A percentile compares a stretch with the other conserved stretches of the same genome.
These are phyloP conservation scores for Pipa parva DNA, from an alignment of 2,113 vertebrate genomes.

Conservation along the genomic window DNA sequence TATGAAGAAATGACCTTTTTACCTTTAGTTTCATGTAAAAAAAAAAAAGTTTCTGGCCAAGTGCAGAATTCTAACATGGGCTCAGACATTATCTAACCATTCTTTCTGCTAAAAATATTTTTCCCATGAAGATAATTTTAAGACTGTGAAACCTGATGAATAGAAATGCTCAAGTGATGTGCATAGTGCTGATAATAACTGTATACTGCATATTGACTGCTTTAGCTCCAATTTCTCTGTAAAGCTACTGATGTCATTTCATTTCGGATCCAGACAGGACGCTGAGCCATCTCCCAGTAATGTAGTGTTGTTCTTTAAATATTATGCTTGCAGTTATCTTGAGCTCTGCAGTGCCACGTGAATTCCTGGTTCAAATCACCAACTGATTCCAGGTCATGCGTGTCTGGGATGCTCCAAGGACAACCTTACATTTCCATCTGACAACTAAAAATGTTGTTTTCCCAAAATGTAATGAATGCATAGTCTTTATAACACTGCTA, in stretches of 20 bases:
- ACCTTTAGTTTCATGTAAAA: too few species aligned
- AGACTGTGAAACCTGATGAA: conserved; percentile 35
- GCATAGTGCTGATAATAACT: conserved; percentile 21
- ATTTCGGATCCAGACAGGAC: conserved; percentile 19
- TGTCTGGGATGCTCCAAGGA: conserved; percentile 2
- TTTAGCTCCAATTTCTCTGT: conserved; percentile 25
- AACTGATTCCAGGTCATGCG: conserved; percentile 20
- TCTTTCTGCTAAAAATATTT: conserved; percentile 25
- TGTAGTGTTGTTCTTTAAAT: conserved; percentile 16
- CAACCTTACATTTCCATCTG: background rate
- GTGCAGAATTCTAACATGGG: conserved; percentile 5
- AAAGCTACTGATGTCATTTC: conserved; percentile 29
- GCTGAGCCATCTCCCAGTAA: background rate
- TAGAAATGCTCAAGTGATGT: conserved; percentile 21
- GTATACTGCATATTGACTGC: conserved; percentile 17
- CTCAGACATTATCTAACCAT: conserved; percentile 26
- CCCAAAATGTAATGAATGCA: background rate
- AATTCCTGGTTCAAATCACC: conserved; percentile 9
- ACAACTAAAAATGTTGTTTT: background rate
- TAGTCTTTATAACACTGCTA: background rate
- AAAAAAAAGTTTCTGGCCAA: background rate
- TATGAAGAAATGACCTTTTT: too few species aligned
- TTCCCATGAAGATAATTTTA: conserved; percentile 34
- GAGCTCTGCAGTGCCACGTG: background rate
- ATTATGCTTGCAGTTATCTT: conserved; percentile 5